Base-by-base conservation (phyloP, 2,888 invertebrate genomes). In the Drosophila fulvimacula region DNA sequence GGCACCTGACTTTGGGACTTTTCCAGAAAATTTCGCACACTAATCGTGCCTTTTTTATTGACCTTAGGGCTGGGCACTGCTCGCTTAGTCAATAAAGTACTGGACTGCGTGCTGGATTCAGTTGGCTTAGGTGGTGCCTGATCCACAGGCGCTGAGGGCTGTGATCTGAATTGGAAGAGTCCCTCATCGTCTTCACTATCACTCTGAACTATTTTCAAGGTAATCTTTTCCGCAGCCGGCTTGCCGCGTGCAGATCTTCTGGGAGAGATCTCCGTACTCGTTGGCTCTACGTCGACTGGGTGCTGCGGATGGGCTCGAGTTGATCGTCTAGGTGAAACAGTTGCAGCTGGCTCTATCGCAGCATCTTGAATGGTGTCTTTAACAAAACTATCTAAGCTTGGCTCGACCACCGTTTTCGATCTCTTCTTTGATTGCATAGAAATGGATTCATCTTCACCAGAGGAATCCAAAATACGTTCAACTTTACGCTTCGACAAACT, bases 1-100 rank as follows among this genome's bases (percentile, higher is more conserved):
- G 68, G 27, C 1, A 3, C 19, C n/a, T 46, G 61, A 21, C 51
- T 63, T 51, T 88, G 88, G 1, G 90, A 79, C 32, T 90, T 91
- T 53, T 84, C 77, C 0, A 90, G 49, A 41, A 91, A 91, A 17
- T 88, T 85, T 0, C 76, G 64, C 5, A 77, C 76, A 60, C 67
- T 73, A 5, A 70, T 72, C 32, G 32, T 57, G 30, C 30, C 27
- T 10, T 55, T 46, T 2, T 53, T 70, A 38, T 46, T 58, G 5
- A 17, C 19, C 11, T 69, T 65, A 7, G 42, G 36, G 11, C 56
- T 61, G 6, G 62, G 36, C 9, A 63, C 30, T 2, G 53, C 5
- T 17, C 68, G 68, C 15, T 46, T 30, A 11, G 55, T 9, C 2
- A 62, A 9, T 13, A 36, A 64, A 17, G 17, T 61, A 38, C 42